These are phyloP conservation scores for Leptinotarsa juncta DNA, from an alignment of 2,888 invertebrate species.

Conservation along the genomic window DNA sequence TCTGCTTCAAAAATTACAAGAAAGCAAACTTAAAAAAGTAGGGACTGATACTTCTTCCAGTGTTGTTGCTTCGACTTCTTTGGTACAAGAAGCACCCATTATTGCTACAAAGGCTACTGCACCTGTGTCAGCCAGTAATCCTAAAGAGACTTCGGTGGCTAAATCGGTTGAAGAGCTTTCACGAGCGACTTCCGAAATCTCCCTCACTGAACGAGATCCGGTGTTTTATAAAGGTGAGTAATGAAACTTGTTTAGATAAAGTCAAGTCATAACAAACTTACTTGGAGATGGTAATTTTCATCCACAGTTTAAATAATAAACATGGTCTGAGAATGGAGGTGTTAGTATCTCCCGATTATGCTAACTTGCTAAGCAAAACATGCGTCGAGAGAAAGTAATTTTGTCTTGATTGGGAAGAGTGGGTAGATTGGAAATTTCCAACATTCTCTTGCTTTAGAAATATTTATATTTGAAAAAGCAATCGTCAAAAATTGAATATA, in stretches of 20 bases:
- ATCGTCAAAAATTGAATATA: too few species aligned
- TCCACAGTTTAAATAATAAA: too few species aligned
- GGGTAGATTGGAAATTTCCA: too few species aligned
- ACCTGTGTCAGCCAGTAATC: slow-evolving; percentile 9
- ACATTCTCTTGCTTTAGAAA: too few species aligned
- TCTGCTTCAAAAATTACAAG: slow-evolving; percentile 52
- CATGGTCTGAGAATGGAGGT: too few species aligned
- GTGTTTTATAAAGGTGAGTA: slow-evolving; percentile 48
- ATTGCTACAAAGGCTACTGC: slow-evolving; percentile 16
- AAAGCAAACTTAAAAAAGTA: slow-evolving; percentile 47
- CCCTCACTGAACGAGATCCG: slow-evolving; percentile 41
- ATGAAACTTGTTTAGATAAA: neutral
- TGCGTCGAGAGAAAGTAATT: too few species aligned
- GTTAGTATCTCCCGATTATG: too few species aligned
- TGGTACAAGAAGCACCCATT: slow-evolving; percentile 15
- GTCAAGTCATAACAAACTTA: too few species aligned
- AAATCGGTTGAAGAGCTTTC: slow-evolving; percentile 34
- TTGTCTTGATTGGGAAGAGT: too few species aligned
- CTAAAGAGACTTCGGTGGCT: neutral
- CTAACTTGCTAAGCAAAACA: too few species aligned
- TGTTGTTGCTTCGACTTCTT: slow-evolving; percentile 1
- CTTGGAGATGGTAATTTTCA: too few species aligned
- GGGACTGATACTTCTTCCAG: slow-evolving; percentile 35
- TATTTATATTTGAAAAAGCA: too few species aligned
- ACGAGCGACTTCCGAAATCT: slow-evolving; percentile 35